phyloP scores from a whole-genome alignment of 2,888 invertebrate species.

The Epicampocera succincta region DNA sequence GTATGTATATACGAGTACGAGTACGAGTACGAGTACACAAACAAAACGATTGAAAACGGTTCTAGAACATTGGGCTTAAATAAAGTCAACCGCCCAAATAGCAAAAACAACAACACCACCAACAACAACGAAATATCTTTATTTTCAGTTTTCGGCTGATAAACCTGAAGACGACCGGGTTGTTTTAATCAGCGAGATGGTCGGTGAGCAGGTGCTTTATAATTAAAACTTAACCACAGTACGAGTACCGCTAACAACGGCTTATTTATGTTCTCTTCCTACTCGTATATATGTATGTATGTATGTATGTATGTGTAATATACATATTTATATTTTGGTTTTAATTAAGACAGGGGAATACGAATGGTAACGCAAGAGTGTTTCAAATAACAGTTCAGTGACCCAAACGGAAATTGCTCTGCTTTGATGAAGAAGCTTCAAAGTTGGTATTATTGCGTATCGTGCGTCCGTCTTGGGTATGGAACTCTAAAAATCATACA shows the following conservation, averaged over 20 bases:
- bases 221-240: conserved; percentile 53
- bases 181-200: conserved; percentile 38
- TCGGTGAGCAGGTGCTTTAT: conserved; percentile 57
- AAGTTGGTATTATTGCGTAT: not conserved
- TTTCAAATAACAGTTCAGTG: conserved; percentile 29
- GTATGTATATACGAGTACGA: too few relatives aligned
- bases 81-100: conserved; percentile 54
- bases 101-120: conserved; percentile 20
- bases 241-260: too few relatives aligned
- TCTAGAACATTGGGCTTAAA: conserved; percentile 25
- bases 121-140: not conserved
- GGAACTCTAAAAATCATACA: not conserved
- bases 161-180: conserved; percentile 21
- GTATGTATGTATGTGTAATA: conserved; percentile 1
- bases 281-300: not conserved
- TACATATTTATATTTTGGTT: not conserved
- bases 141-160: conserved; percentile 27
- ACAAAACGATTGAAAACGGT: not conserved
- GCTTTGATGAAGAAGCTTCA: not conserved
- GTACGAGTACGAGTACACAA: too few relatives aligned
- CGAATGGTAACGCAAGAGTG: not conserved
- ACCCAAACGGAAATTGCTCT: conserved; percentile 1
- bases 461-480: not conserved
- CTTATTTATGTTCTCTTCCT: too few relatives aligned
- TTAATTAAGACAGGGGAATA: not conserved